phyloP scores from a whole-genome alignment of 2,888 invertebrate genomes.

The Bugula neritina region DNA sequence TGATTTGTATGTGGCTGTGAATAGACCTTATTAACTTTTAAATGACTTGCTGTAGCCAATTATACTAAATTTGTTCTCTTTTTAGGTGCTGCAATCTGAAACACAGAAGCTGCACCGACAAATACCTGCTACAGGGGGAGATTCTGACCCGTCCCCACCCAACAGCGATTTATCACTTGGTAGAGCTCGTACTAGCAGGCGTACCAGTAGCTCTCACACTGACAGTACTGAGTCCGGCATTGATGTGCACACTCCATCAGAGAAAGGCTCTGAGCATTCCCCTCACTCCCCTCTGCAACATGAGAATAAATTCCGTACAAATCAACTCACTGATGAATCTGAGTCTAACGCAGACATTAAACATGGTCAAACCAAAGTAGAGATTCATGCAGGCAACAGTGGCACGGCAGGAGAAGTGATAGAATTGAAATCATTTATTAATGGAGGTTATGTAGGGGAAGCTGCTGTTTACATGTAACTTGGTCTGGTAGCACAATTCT shows the following conservation, averaged over 20 bases:
- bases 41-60: too few relatives aligned
- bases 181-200: neutral
- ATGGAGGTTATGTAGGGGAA: neutral
- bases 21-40: too few relatives aligned
- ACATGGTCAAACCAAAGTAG: neutral
- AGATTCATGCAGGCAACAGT: neutral
- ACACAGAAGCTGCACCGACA: constrained; percentile 12
- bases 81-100: constrained; percentile 17
- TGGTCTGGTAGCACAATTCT: neutral
- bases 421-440: constrained; percentile 15
- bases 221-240: constrained; percentile 22
- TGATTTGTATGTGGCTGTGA: too few relatives aligned
- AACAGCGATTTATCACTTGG: neutral
- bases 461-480: neutral
- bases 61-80: too few relatives aligned
- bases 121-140: neutral
- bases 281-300: neutral
- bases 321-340: neutral
- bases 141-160: neutral
- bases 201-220: constrained; percentile 12
- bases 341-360: too few relatives aligned
- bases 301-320: neutral
- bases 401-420: neutral
- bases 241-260: constrained; percentile 8
- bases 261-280: constrained; percentile 13